Evolutionary conservation across 2,113 vertebrate genomes (phyloP).

Genomic region (Epinephelus moara): DNA sequence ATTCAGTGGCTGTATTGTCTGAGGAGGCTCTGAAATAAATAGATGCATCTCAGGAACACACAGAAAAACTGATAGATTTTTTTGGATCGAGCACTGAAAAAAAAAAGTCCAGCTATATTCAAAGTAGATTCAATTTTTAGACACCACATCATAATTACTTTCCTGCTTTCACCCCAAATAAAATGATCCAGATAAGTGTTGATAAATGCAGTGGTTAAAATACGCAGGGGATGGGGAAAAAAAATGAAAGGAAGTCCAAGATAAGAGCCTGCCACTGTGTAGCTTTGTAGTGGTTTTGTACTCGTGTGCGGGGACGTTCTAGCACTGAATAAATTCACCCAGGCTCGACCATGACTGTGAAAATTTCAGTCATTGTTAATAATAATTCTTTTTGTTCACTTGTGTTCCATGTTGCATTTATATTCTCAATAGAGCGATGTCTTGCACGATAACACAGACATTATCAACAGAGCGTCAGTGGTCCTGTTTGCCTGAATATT

Average conservation of each 20-base stretch:
- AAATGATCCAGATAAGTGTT: slow-evolving; percentile 59
- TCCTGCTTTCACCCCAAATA: slow-evolving; percentile 42
- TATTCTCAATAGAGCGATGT: slow-evolving; percentile 58
- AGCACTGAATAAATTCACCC: slow-evolving; percentile 65
- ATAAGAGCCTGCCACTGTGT: slow-evolving; percentile 58
- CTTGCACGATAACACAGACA: slow-evolving; percentile 61
- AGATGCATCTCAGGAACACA: slow-evolving; percentile 29
- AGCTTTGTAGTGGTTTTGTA: slow-evolving; percentile 57
- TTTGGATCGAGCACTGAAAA: slow-evolving; percentile 19
- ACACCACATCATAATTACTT: slow-evolving; percentile 51
- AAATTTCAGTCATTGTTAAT: slow-evolving; percentile 65
- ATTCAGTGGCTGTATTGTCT: slow-evolving; percentile 8
- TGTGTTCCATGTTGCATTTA: slow-evolving; percentile 61
- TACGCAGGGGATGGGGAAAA: slow-evolving; percentile 10
- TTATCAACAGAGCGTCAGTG: slow-evolving; percentile 68
- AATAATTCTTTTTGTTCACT: slow-evolving; percentile 67
- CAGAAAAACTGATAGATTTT: background rate
- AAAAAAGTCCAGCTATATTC: slow-evolving; percentile 44
- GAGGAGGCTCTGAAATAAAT: slow-evolving; percentile 33
- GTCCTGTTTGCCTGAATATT: slow-evolving; percentile 61
- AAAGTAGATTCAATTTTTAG: slow-evolving; percentile 44
- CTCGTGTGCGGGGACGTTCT: slow-evolving; percentile 44
- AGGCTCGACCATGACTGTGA: slow-evolving; percentile 55
- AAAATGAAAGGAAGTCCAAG: slow-evolving; percentile 59
- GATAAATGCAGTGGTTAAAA: slow-evolving; percentile 60